These are phyloP conservation scores for Aspidiotus destructor DNA, from an alignment of 2,888 invertebrate species.

Conservation along the genomic window DNA sequence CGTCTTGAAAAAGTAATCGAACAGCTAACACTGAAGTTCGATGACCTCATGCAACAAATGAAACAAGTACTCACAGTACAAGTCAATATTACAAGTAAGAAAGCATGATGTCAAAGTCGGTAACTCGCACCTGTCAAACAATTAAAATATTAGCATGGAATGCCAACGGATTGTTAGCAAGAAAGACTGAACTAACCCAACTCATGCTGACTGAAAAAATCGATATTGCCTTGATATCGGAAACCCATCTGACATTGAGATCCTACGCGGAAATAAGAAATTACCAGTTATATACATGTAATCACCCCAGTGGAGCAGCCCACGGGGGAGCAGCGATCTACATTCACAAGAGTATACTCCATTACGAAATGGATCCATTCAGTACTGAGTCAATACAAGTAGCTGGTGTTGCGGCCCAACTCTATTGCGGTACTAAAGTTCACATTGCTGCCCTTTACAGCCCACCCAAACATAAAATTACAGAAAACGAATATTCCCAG, in stretches of 20 bases:
- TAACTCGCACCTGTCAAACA: too few relatives aligned
- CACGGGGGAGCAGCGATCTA: background rate
- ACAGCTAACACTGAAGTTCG: too few relatives aligned
- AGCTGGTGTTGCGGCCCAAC: background rate
- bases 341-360: background rate
- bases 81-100: too few relatives aligned
- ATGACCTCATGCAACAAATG: too few relatives aligned
- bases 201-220: background rate
- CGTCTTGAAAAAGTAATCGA: too few relatives aligned
- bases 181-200: background rate
- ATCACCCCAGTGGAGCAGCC: background rate
- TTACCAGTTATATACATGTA: background rate
- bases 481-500: background rate
- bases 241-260: background rate
- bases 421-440: background rate
- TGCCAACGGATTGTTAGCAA: background rate
- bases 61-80: too few relatives aligned
- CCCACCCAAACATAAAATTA: background rate
- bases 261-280: background rate
- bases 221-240: background rate
- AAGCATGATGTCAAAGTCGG: background rate
- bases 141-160: background rate
- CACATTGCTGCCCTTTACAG: background rate
- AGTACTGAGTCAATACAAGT: too few relatives aligned
- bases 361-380: background rate